Percentiles rank a stretch among this genome's conserved stretches.
These are phyloP conservation scores for Mantis religiosa DNA, from an alignment of 2,888 invertebrate species.

Conservation along the genomic window DNA sequence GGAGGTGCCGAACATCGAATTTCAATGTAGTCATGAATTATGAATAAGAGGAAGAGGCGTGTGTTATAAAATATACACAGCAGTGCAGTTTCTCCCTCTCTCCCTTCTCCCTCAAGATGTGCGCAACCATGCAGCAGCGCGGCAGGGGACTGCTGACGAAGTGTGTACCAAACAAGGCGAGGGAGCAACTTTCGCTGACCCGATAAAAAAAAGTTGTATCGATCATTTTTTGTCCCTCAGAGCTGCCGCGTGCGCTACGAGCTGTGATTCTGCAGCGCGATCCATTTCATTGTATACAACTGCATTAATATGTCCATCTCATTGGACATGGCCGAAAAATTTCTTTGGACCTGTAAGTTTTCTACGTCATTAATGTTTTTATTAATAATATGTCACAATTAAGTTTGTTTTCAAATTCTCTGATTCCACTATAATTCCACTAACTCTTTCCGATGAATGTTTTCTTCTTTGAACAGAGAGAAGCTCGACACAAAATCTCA, in stretches of 20 bases:
- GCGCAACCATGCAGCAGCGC: constrained; percentile 2
- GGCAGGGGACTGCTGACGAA: constrained; percentile 8
- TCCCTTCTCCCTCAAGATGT: constrained; percentile 2
- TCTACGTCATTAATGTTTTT: too few relatives aligned
- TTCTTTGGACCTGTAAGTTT: too few relatives aligned
- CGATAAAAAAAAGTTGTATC: background rate
- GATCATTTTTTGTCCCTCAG: background rate
- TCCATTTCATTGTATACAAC: too few relatives aligned
- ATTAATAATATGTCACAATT: too few relatives aligned
- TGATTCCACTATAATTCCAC: too few relatives aligned
- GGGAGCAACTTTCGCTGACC: background rate
- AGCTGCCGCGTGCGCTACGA: background rate
- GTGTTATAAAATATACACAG: constrained; percentile 8
- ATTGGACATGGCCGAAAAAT: too few relatives aligned
- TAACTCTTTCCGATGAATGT: too few relatives aligned
- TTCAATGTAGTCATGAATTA: constrained; percentile 24
- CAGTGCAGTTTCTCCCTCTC: background rate
- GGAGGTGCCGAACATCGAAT: constrained; percentile 3
- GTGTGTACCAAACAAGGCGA: constrained; percentile 3
- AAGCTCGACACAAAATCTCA: too few relatives aligned
- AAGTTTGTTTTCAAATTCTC: too few relatives aligned
- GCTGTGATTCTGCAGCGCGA: background rate
- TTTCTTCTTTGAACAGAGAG: too few relatives aligned
- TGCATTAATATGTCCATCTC: too few relatives aligned
- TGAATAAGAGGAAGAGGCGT: constrained; percentile 11